These are phyloP conservation scores for Callosobruchus maculatus DNA, from an alignment of 2,888 invertebrate genomes.

Conservation along the genomic window DNA sequence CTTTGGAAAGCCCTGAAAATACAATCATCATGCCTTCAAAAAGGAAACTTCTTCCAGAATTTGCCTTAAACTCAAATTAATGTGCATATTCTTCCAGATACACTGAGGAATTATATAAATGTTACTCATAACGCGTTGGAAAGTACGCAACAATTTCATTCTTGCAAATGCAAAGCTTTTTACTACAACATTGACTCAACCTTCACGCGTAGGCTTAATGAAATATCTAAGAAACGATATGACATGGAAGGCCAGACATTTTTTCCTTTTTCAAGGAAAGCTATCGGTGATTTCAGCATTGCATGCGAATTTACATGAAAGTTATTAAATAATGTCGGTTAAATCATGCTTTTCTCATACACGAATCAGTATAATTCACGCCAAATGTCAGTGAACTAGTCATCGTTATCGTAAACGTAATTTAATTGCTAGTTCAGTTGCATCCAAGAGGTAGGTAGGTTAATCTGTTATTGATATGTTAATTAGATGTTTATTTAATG, in stretches of 20 bases:
- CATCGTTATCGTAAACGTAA: background rate
- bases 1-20: too few relatives aligned
- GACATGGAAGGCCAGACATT: background rate
- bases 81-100: too few relatives aligned
- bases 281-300: background rate
- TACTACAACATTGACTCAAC: background rate
- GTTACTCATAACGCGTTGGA: background rate
- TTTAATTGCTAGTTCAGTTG: background rate
- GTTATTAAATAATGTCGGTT: background rate
- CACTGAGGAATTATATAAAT: too few relatives aligned
- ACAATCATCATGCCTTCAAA: too few relatives aligned
- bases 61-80: too few relatives aligned
- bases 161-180: background rate
- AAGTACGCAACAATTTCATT: background rate
- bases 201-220: background rate
- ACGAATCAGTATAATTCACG: background rate
- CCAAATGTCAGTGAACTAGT: background rate
- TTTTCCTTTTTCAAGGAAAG: background rate
- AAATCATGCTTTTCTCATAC: background rate
- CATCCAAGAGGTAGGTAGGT: background rate
- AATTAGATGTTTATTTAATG: too few relatives aligned
- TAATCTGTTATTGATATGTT: background rate
- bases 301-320: background rate
- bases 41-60: too few relatives aligned
- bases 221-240: background rate